Percentiles rank a stretch among this genome's conserved stretches.
phyloP scores from a whole-genome alignment of 1,140 invertebrate species.

The Drosophila pachea region DNA sequence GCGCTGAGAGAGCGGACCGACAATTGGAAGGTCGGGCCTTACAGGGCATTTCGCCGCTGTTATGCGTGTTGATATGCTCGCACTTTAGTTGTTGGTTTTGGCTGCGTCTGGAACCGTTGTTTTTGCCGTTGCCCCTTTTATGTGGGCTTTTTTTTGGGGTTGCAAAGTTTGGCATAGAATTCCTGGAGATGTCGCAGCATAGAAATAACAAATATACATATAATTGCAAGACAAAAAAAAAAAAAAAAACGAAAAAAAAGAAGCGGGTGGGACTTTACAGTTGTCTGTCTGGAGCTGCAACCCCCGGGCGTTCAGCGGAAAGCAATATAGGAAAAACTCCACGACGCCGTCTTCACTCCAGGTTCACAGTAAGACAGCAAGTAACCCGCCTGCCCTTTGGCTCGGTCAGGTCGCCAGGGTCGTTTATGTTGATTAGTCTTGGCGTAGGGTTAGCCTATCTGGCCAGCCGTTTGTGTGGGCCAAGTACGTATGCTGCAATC shows the following conservation, averaged over 20 bases:
- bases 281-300: slow-evolving; percentile 71
- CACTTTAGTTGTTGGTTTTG: slow-evolving; percentile 2
- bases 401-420: background rate
- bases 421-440: background rate
- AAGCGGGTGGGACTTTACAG: slow-evolving; percentile 34
- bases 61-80: background rate
- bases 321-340: slow-evolving; percentile 40
- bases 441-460: background rate
- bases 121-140: slow-evolving; percentile 21
- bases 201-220: slow-evolving; percentile 60
- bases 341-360: slow-evolving; percentile 15
- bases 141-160: slow-evolving; percentile 51
- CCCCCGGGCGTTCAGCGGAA: slow-evolving; percentile 55
- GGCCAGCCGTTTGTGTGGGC: background rate
- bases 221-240: slow-evolving; percentile 58
- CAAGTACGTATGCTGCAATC: slow-evolving; percentile 4
- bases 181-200: slow-evolving; percentile 67
- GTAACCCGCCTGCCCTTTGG: background rate
- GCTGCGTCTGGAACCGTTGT: slow-evolving; percentile 32
- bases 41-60: background rate
- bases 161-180: slow-evolving; percentile 67
- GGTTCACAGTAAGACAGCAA: background rate
- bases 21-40: background rate
- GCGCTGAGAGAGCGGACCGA: background rate
- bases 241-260: slow-evolving; percentile 34